Conservation (phyloP, 2,797 vertebrate species). For the Cetoscarus ocellatus region DNA sequence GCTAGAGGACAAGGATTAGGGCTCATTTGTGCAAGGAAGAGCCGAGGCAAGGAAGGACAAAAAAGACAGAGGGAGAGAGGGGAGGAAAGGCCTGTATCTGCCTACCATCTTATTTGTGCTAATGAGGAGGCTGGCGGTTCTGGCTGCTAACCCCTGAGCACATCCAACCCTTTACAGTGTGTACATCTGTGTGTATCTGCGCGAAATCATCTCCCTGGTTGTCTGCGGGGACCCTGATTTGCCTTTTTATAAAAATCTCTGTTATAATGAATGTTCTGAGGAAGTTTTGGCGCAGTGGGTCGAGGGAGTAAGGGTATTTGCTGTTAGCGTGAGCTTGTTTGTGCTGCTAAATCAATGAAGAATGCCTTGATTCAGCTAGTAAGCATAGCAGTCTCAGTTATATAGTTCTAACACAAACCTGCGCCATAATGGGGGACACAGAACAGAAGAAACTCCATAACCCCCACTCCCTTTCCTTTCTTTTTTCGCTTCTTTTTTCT, state of each 20-base stretch:
- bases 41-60: conserved; percentile 43
- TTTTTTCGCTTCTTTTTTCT: conserved; percentile 49
- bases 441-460: conserved; percentile 48
- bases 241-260: conserved; percentile 21
- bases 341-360: conserved; percentile 17
- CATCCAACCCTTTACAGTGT: conserved; percentile 43
- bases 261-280: conserved; percentile 35
- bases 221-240: conserved; percentile 39
- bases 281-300: conserved; percentile 27
- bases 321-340: conserved; percentile 18
- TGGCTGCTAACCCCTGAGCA: conserved; percentile 59
- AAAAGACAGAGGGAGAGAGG: conserved; percentile 34
- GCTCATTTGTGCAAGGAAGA: conserved; percentile 57
- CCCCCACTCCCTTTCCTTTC: conserved; percentile 39
- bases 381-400: conserved; percentile 10
- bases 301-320: conserved; percentile 7
- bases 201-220: conserved; percentile 35
- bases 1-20: conserved; percentile 57
- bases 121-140: conserved; percentile 73
- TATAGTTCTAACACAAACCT: conserved; percentile 18
- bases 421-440: conserved; percentile 29
- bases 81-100: conserved; percentile 56
- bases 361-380: conserved; percentile 38
- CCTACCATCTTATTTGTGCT: conserved; percentile 64
- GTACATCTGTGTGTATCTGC: conserved; percentile 1